Evolutionary conservation across 2,113 vertebrate species (phyloP), one percentile per base, ranked within the genome.

Genomic region (Pongo abelii): DNA sequence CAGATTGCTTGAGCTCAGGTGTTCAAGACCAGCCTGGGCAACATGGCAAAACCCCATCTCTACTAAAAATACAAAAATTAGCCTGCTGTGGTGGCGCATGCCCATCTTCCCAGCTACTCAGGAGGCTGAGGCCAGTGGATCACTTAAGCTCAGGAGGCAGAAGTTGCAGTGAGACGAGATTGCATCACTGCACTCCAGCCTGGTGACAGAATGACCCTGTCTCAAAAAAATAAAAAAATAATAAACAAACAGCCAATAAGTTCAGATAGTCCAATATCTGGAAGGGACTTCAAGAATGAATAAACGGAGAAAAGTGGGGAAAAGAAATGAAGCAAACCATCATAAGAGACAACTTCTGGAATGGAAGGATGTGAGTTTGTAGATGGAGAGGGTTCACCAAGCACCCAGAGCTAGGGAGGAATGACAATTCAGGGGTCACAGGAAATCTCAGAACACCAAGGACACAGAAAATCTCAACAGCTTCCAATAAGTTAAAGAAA

Each of bases 211-310:
- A 27, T 30, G 61, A 64, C 27, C 61, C 27, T 6, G 27, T 14
- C 27, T 64, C 61, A 64, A 30, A 32, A 64, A 64, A 30, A 32
- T 64, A 64, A 64, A 64, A 32, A 55, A 55, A 17, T 17, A 52
- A 27, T 27, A 30, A 64, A 64, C 32, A 30, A 64, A 64, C 1
- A 46, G 27, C 35, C 18, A 87, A 59, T 40, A 91, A 81, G 46
- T 79, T 17, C 17, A 86, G 20, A 40, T 43, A 46, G 20, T 35
- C 72, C 30, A 30, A 43, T 59, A 83, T 70, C 81, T 86, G 35
- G 81, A 93, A 93, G 35, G 52, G 55, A 75, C 74, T 93, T 93
- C 48, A 64, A 69, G 74, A 93, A 67, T 50, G 25, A 86, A 69
- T 43, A 32, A 89, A 38, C 20, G 32, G 89, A 88, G 91, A 57